Evolutionary conservation across 2,113 vertebrate genomes (phyloP).

Genomic region (Pungitius pungitius): DNA sequence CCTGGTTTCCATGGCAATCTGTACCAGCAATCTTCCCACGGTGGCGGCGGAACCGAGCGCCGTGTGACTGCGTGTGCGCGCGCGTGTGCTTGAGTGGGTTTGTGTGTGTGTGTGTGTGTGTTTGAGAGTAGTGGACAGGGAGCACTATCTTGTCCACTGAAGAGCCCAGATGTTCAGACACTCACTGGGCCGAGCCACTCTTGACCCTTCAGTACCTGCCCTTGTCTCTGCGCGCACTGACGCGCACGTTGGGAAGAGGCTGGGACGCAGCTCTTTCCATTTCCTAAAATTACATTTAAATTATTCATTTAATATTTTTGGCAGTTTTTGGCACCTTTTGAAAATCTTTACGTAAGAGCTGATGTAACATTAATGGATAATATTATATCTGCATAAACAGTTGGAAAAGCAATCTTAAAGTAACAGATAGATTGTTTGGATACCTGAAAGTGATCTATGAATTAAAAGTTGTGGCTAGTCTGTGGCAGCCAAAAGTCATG

Average conservation of each 20-base stretch:
- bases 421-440: background rate
- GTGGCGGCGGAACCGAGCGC: constrained; percentile 67
- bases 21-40: constrained; percentile 78
- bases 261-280: background rate
- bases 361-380: background rate
- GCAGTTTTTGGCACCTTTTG: background rate
- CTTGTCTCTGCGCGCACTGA: constrained; percentile 35
- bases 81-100: constrained; percentile 13
- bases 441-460: background rate
- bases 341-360: background rate
- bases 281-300: background rate
- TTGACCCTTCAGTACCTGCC: constrained; percentile 68
- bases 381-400: background rate
- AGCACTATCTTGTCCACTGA: constrained; percentile 66
- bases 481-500: background rate
- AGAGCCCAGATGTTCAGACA: constrained; percentile 78
- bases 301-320: too few species aligned
- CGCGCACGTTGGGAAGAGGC: background rate
- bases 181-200: constrained; percentile 73
- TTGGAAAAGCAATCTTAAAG: background rate
- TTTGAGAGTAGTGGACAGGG: background rate
- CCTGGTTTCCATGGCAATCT: constrained; percentile 78
- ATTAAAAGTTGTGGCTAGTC: background rate
- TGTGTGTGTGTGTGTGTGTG: constrained; percentile 25
- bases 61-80: constrained; percentile 36